phyloP scores from a whole-genome alignment of 2,113 vertebrate species.

The Phalacrocorax brasilianus region DNA sequence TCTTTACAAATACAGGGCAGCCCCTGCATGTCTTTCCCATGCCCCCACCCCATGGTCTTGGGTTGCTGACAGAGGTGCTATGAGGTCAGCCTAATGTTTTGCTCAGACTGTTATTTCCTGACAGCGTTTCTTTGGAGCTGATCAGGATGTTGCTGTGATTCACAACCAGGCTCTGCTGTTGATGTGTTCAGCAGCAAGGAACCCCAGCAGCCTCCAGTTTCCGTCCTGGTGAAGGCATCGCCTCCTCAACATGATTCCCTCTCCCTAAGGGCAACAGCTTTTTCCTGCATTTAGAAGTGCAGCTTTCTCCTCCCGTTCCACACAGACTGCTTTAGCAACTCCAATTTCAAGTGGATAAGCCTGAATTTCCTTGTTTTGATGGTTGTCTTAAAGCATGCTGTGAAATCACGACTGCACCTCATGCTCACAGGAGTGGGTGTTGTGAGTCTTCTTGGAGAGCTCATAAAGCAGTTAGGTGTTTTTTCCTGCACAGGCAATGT shows the following conservation, averaged over 20 bases:
- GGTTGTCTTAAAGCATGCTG: neutral
- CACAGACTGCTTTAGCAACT: neutral
- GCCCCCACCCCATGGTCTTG: accelerated
- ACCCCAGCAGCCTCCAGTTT: neutral
- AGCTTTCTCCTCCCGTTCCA: neutral
- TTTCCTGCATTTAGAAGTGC: neutral
- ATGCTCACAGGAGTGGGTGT: neutral
- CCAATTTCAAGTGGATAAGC: neutral
- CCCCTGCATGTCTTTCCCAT: neutral
- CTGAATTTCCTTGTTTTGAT: neutral
- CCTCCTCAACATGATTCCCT: neutral
- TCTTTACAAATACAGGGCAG: neutral
- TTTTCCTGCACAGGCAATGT: neutral
- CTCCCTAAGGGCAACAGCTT: neutral
- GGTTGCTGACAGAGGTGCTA: neutral
- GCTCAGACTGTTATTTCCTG: neutral
- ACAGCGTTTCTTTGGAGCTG: neutral
- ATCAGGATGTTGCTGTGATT: neutral
- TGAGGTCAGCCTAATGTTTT: neutral
- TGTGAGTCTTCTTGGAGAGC: neutral
- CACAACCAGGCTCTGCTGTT: accelerated
- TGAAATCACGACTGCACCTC: neutral
- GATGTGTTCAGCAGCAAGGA: neutral
- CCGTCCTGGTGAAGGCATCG: neutral
- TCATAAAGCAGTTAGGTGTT: neutral